These are phyloP conservation scores for Oreamnos americanus DNA, from an alignment of 2,113 vertebrate genomes.

Conservation along the genomic window DNA sequence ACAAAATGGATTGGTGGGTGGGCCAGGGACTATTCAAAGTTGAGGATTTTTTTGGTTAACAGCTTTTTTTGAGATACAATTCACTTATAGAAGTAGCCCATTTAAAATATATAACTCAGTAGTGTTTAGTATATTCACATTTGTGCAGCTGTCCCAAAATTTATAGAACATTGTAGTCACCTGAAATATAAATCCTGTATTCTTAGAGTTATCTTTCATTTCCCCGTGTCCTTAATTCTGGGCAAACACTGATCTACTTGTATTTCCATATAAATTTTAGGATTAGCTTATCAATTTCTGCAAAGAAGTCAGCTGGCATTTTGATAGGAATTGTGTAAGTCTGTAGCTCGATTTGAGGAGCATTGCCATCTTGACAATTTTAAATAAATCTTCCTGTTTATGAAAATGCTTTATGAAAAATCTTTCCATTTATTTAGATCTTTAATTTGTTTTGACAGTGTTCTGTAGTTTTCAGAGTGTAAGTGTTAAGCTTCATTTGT, in stretches of 20 bases:
- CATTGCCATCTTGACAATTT: neutral
- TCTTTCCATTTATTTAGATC: constrained; percentile 25
- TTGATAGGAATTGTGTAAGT: neutral
- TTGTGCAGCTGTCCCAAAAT: neutral
- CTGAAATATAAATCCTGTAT: neutral
- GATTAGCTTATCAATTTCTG: neutral
- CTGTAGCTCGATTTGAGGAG: neutral
- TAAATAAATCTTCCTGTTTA: neutral
- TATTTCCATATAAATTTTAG: constrained; percentile 18
- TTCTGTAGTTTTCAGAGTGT: neutral
- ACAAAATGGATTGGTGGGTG: neutral
- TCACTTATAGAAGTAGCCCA: neutral
- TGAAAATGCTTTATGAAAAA: neutral
- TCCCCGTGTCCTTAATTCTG: neutral
- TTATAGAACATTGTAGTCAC: constrained; percentile 11
- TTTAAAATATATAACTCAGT: neutral
- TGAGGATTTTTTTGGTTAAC: neutral
- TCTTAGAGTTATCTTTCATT: neutral
- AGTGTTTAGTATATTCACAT: neutral
- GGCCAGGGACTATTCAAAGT: neutral
- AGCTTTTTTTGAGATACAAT: constrained; percentile 6
- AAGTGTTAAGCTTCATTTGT: neutral
- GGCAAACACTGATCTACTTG: neutral
- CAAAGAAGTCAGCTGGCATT: neutral
- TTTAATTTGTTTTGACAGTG: neutral